Conservation (phyloP, 1,140 invertebrate genomes). For the Penaeus vannamei region DNA sequence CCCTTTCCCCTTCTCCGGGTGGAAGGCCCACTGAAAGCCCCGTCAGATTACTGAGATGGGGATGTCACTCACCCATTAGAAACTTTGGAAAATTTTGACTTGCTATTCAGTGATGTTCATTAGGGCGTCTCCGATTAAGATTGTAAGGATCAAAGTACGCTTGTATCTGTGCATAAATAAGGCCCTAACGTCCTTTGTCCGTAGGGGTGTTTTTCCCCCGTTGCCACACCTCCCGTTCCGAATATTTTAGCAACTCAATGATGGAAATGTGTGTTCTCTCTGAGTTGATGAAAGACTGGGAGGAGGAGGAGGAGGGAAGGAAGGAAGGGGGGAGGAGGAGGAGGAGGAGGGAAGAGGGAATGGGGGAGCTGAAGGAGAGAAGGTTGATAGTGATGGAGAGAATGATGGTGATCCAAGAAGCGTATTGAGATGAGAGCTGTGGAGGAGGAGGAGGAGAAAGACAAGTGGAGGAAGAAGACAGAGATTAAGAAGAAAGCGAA, state of each 20-base stretch:
- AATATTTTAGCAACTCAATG: slow-evolving; percentile 53
- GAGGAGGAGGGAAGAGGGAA: not conserved
- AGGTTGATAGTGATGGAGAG: slow-evolving; percentile 4
- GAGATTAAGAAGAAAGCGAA: too few relatives aligned
- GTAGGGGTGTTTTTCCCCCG: slow-evolving; percentile 24
- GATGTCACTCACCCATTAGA: slow-evolving; percentile 63
- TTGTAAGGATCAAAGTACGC: not conserved
- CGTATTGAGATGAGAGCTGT: too few relatives aligned
- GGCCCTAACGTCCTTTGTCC: slow-evolving; percentile 17
- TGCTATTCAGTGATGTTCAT: slow-evolving; percentile 61
- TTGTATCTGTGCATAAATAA: too few relatives aligned
- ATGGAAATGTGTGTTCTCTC: slow-evolving; percentile 52
- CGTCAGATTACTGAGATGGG: slow-evolving; percentile 62
- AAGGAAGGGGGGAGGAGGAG: not conserved
- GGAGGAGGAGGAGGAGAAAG: too few relatives aligned
- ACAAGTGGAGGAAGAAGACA: too few relatives aligned
- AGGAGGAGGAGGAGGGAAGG: not conserved
- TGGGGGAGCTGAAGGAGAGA: not conserved
- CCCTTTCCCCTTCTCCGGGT: not conserved
- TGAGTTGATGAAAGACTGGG: slow-evolving; percentile 38
- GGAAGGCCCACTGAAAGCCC: slow-evolving; percentile 45
- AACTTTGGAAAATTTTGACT: slow-evolving; percentile 66
- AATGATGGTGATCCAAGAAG: too few relatives aligned
- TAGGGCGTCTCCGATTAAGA: slow-evolving; percentile 47
- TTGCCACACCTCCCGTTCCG: slow-evolving; percentile 20